Conservation (phyloP, 2,113 vertebrate genomes). For the Xenopus laevis region DNA sequence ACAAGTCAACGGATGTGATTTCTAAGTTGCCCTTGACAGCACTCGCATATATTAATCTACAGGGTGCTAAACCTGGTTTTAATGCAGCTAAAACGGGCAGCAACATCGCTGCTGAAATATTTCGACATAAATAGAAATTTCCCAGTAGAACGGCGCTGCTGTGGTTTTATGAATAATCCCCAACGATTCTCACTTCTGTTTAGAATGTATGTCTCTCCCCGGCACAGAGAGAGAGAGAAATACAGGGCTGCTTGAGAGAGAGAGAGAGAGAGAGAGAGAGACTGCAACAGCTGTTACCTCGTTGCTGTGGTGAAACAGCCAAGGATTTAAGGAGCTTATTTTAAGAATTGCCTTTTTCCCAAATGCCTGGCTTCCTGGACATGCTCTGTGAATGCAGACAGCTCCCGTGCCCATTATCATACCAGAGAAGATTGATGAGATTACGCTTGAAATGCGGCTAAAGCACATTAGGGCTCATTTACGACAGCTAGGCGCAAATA, state of each 20-base stretch:
- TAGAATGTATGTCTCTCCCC: slow-evolving; percentile 1
- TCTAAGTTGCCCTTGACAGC: too few relatives aligned
- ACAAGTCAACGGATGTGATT: too few relatives aligned
- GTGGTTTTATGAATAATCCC: slow-evolving; percentile 9
- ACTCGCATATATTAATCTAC: too few relatives aligned
- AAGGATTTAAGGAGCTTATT: slow-evolving; percentile 44
- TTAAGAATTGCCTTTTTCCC: slow-evolving; percentile 40
- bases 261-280: not conserved
- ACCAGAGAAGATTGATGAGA: too few relatives aligned
- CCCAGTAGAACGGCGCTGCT: too few relatives aligned
- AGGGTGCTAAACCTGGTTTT: too few relatives aligned
- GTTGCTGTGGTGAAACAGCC: slow-evolving; percentile 18
- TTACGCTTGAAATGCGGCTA: too few relatives aligned
- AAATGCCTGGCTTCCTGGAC: slow-evolving; percentile 30
- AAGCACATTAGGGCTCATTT: too few relatives aligned
- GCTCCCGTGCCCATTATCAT: not conserved
- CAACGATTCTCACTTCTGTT: slow-evolving; percentile 1
- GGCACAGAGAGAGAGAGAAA: not conserved
- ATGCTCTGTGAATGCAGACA: not conserved
- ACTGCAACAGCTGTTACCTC: slow-evolving; percentile 27
- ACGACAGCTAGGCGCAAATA: too few relatives aligned
- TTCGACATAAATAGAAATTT: too few relatives aligned
- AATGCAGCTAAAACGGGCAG: too few relatives aligned
- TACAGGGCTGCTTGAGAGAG: not conserved
- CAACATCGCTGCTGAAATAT: too few relatives aligned